Evolutionary conservation across 2,113 vertebrate genomes (phyloP).

Genomic region (Emberiza fucata): DNA sequence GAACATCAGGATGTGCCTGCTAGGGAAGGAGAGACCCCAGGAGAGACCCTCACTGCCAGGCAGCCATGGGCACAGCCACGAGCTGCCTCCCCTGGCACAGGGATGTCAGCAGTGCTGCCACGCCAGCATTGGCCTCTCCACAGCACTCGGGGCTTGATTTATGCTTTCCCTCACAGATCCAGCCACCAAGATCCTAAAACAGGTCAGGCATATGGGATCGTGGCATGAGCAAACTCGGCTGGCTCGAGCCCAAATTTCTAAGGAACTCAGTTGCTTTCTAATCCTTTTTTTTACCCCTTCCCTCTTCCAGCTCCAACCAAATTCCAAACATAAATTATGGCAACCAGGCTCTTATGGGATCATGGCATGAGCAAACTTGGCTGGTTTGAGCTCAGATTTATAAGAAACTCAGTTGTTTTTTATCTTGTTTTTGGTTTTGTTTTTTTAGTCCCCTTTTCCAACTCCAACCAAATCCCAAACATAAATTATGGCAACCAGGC

Average conservation of each 20-base stretch:
- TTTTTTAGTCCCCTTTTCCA: too few relatives aligned
- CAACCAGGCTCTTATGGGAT: neutral
- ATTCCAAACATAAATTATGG: neutral
- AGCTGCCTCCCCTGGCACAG: neutral
- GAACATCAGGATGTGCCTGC: neutral
- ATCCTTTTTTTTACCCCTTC: neutral
- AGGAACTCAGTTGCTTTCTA: neutral
- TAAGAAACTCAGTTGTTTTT: neutral
- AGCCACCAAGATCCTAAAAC: neutral
- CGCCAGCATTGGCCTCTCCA: neutral
- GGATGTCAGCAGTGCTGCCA: neutral
- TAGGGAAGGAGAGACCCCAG: neutral
- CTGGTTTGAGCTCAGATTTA: neutral
- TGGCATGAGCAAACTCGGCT: neutral
- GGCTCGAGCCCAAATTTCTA: neutral
- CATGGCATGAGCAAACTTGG: neutral
- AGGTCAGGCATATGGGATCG: conserved; percentile 37
- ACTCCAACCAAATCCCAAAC: neutral
- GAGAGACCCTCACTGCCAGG: accelerated
- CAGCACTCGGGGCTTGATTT: neutral
- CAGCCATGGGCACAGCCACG: neutral
- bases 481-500: neutral
- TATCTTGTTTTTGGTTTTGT: neutral
- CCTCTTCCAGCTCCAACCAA: neutral
- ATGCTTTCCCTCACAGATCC: neutral